These are phyloP conservation scores for Cotesia glomerata DNA, from an alignment of 1,140 invertebrate genomes.

Conservation along the genomic window DNA sequence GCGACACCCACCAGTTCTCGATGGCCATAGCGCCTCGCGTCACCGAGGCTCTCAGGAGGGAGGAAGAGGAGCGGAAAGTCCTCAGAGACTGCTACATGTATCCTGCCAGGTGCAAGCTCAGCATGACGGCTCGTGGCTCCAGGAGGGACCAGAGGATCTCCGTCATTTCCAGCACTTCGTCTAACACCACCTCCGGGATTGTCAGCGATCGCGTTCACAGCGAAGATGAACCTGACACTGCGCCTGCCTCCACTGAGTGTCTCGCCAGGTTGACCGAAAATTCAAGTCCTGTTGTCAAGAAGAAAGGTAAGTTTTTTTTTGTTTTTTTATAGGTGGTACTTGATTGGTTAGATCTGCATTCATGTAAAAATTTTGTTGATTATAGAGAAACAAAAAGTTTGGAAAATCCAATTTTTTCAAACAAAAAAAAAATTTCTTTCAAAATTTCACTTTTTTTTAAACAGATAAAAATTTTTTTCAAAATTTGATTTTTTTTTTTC, in stretches of 20 bases:
- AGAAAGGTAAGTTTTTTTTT: too few relatives aligned
- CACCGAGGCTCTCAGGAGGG: constrained; percentile 76
- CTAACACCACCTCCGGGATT: constrained; percentile 93
- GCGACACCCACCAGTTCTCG: constrained; percentile 92
- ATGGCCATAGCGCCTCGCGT: constrained; percentile 88
- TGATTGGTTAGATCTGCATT: too few relatives aligned
- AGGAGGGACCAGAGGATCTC: constrained; percentile 85
- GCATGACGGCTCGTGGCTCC: constrained; percentile 67
- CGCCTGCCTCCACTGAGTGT: constrained; percentile 61
- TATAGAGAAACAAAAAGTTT: too few relatives aligned
- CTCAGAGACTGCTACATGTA: constrained; percentile 71
- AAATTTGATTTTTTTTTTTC: too few relatives aligned
- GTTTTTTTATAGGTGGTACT: too few relatives aligned
- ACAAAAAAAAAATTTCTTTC: too few relatives aligned
- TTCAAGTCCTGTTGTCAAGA: not conserved
- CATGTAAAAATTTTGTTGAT: too few relatives aligned
- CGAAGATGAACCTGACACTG: constrained; percentile 85
- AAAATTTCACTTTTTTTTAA: too few relatives aligned
- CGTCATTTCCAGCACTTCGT: constrained; percentile 89
- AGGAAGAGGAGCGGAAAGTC: constrained; percentile 72
- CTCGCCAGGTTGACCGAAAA: constrained; percentile 53
- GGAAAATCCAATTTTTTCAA: too few relatives aligned
- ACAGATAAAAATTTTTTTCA: too few relatives aligned
- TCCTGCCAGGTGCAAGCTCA: constrained; percentile 66
- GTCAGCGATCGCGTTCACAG: constrained; percentile 93